phyloP scores from a whole-genome alignment of 2,113 vertebrate genomes.

The Chloebia gouldiae region DNA sequence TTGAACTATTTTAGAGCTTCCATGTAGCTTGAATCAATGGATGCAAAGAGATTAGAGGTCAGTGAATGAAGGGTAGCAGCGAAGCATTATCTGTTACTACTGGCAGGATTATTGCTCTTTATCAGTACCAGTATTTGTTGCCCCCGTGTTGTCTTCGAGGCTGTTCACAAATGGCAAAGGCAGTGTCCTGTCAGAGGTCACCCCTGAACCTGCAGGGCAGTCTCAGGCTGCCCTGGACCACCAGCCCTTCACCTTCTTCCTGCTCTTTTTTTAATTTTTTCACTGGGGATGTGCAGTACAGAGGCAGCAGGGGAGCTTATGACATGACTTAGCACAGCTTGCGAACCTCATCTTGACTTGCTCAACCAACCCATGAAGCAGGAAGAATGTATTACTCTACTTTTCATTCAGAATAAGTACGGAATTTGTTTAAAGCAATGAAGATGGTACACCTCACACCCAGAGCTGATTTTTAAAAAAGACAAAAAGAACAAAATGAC shows the following conservation, averaged over 20 bases:
- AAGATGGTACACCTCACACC: neutral
- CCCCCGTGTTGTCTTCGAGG: neutral
- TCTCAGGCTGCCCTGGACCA: neutral
- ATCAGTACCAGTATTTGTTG: neutral
- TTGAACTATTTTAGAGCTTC: neutral
- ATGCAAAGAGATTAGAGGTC: neutral
- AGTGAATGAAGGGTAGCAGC: neutral
- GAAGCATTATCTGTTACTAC: neutral
- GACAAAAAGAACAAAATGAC: neutral
- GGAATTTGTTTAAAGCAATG: neutral
- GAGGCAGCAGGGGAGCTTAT: neutral
- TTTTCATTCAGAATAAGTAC: neutral
- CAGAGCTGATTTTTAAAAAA: neutral
- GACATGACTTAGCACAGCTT: neutral
- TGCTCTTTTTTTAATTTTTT: neutral
- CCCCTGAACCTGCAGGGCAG: neutral
- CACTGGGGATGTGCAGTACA: neutral
- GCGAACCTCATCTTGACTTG: neutral
- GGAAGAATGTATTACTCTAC: neutral
- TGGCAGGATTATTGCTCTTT: neutral
- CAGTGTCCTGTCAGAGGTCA: neutral
- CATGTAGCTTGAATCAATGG: neutral
- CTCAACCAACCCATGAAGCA: neutral
- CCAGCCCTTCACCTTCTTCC: neutral
- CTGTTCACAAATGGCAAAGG: neutral